phyloP scores from a whole-genome alignment of 1,140 invertebrate species.

The Lepidurus packardi region DNA sequence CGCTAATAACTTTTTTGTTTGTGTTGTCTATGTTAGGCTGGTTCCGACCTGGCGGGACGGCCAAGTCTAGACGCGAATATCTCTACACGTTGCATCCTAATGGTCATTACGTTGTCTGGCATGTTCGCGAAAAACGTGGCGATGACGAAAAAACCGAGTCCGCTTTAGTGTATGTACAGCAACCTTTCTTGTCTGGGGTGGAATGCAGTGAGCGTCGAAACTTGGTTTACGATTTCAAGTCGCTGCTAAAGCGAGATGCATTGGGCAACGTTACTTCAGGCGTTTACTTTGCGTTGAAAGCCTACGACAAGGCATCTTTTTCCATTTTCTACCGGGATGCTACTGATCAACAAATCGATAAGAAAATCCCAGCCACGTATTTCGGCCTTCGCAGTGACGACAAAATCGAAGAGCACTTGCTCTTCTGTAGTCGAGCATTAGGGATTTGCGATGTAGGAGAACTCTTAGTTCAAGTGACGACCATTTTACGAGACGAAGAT shows the following conservation, averaged over 20 bases:
- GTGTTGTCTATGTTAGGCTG: conserved; percentile 23
- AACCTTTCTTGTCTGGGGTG: conserved; percentile 69
- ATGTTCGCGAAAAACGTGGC: conserved; percentile 38
- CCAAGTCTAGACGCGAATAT: conserved; percentile 36
- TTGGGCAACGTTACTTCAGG: conserved; percentile 74
- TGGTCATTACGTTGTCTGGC: conserved; percentile 41
- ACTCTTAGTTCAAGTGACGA: conserved; percentile 57
- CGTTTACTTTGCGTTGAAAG: conserved; percentile 66
- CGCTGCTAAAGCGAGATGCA: conserved; percentile 67
- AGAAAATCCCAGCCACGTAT: conserved; percentile 63
- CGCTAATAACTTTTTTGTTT: not conserved
- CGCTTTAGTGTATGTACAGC: conserved; percentile 40
- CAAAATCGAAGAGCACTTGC: conserved; percentile 52
- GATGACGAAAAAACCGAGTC: conserved; percentile 35
- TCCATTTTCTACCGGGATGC: conserved; percentile 71
- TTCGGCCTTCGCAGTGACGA: conserved; percentile 44
- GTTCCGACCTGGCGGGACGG: conserved; percentile 33
- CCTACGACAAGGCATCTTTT: conserved; percentile 55
- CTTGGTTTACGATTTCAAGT: conserved; percentile 79
- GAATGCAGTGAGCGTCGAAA: conserved; percentile 82
- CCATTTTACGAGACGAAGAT: conserved; percentile 61
- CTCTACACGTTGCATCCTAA: conserved; percentile 38
- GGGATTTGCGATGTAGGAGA: conserved; percentile 54
- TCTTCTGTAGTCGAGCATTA: conserved; percentile 64
- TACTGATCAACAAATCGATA: conserved; percentile 55